A percentile compares a stretch with the other conserved stretches of the same genome.
These are phyloP conservation scores for Empis livida DNA, from an alignment of 2,888 invertebrate genomes.

Conservation along the genomic window DNA sequence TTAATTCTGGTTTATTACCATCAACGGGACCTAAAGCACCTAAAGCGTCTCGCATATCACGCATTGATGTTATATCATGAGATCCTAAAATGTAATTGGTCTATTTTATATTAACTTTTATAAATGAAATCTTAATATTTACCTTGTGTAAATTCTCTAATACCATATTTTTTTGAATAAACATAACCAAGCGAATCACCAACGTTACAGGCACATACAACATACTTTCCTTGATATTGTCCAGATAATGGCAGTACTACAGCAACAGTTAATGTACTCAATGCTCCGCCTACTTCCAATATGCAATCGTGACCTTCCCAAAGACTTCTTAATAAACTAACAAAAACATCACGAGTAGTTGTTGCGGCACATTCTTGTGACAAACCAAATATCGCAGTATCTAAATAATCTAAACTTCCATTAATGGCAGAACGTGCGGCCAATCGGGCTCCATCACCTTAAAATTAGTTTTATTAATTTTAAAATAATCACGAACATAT, in stretches of 20 bases:
- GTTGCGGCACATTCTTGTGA: constrained; percentile 32
- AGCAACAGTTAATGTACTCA: constrained; percentile 75
- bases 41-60: constrained; percentile 77
- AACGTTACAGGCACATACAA: constrained; percentile 78
- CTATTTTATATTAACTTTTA: constrained; percentile 4
- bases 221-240: constrained; percentile 37
- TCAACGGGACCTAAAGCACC: constrained; percentile 82
- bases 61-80: constrained; percentile 65
- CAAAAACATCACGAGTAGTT: constrained; percentile 59
- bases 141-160: constrained; percentile 69
- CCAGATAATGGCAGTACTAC: constrained; percentile 50
- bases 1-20: constrained; percentile 70
- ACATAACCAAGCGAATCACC: constrained; percentile 84
- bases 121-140: constrained; percentile 4
- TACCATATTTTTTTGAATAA: constrained; percentile 60
- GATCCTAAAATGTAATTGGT: constrained; percentile 55
- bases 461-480: not conserved
- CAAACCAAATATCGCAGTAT: constrained; percentile 50
- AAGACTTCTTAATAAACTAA: constrained; percentile 62
- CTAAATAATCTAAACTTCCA: constrained; percentile 70
- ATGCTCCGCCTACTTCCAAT: constrained; percentile 64
- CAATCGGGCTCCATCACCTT: constrained; percentile 62
- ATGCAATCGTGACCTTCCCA: constrained; percentile 77
- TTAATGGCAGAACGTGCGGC: constrained; percentile 79
- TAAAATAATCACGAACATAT: not conserved